Base-by-base conservation (phyloP, 2,888 invertebrate genomes). In the Melanargia galathea region DNA sequence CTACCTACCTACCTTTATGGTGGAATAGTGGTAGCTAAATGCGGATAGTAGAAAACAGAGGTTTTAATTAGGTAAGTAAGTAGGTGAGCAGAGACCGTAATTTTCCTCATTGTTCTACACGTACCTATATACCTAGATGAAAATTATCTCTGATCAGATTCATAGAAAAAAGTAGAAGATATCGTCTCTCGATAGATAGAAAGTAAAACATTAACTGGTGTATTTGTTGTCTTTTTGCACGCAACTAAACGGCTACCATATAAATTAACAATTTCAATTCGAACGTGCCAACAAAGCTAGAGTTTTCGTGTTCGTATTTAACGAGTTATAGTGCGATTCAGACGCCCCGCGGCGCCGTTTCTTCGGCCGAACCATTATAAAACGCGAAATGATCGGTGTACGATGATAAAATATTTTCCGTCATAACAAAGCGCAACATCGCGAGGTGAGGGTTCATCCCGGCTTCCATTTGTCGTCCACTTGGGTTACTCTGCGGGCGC, bases 391-490 rank as follows among this genome's bases (percentile, higher is more conserved):
- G 78, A 79, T 78, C 75, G 73, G 76, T 79, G 75, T 72, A 73
- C 70, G 65, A 61, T 66, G 70, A 67, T 70, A 76, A 76, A 78
- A 75, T 76, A 69, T 70, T 74, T 76, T 74, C 76, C 71, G 73
- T 73, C 68, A 73, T 77, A 79, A 81, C 77, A 76, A 77, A 75
- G 73, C 75, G 62, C 69, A 64, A 69, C 67, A 67, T 59, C 55
- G 60, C 70, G 63, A 73, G 86, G 84, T 85, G 82, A 83, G 73
- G 79, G 84, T 77, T 82, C 81, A 80, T 69, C 66, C 70, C 68
- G 71, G 73, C 80, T 80, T 82, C 82, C 87, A 89, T 89, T 88
- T 86, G 86, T 88, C 77, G 70, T 68, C 68, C 71, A 68, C 67
- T 74, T 70, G 69, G 69, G 75, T 73, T 75, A 77, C 76, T 73